A percentile compares a stretch with the other conserved stretches of the same genome.
Evolutionary conservation across 2,797 vertebrate species (phyloP).

Genomic region (Sparidentex hasta): DNA sequence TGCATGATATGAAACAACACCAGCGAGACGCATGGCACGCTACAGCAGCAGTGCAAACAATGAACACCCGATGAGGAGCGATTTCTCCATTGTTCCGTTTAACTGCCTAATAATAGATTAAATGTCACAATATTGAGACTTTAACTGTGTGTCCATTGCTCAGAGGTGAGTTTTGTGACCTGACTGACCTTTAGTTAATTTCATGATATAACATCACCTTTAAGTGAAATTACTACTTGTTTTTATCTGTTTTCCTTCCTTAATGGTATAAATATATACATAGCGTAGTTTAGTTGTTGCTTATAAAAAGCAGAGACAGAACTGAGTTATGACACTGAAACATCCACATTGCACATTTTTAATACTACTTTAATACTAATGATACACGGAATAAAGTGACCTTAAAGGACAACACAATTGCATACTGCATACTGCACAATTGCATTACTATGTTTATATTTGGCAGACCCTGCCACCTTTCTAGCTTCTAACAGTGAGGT

Average conservation of each 20-base stretch:
- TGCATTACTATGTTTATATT: no score
- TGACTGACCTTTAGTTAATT: neutral
- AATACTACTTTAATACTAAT: neutral
- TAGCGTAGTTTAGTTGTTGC: neutral
- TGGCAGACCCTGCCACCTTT: no score
- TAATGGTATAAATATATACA: neutral
- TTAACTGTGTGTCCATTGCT: neutral
- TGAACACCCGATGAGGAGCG: slow-evolving; percentile 14
- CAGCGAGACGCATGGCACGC: neutral
- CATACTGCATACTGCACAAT: no score
- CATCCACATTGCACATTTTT: neutral
- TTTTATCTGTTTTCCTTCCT: neutral
- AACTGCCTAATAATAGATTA: neutral
- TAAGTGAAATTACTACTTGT: neutral
- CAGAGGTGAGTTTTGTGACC: neutral
- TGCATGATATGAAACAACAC: slow-evolving; percentile 9
- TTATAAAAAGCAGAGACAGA: no score
- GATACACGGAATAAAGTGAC: no score
- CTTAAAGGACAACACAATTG: no score
- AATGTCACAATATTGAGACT: neutral
- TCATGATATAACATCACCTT: neutral
- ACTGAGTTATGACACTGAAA: neutral
- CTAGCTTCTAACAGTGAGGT: no score
- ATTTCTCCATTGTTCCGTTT: slow-evolving; percentile 21
- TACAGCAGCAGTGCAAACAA: slow-evolving; percentile 19